Conservation (phyloP, 2,113 vertebrate genomes). For the Hydrochoerus hydrochaeris region DNA sequence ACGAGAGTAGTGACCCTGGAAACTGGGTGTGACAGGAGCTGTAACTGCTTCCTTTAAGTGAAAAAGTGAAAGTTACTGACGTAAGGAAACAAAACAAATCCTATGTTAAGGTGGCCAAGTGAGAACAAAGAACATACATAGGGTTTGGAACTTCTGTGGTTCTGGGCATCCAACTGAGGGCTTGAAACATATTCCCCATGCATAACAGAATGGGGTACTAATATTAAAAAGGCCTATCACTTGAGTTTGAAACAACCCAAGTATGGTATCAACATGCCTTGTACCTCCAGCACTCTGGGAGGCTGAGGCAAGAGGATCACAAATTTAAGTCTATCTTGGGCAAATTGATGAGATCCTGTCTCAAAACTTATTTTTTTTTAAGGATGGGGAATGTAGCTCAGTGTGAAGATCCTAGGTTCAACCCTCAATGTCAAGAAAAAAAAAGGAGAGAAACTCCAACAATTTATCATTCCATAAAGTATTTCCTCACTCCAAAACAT, state of each 20-base stretch:
- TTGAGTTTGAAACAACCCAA: constrained; percentile 14
- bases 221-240: neutral
- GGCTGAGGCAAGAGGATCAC: neutral
- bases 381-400: neutral
- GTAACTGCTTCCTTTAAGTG: neutral
- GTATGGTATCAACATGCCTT: neutral
- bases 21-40: neutral
- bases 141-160: neutral
- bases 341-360: neutral
- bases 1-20: too few species aligned
- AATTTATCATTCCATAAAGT: constrained; percentile 1
- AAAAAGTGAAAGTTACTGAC: neutral
- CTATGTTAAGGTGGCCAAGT: neutral
- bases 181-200: neutral
- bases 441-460: neutral
- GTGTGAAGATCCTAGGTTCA: neutral
- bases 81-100: neutral
- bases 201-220: neutral
- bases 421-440: neutral
- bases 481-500: neutral
- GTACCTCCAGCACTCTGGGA: neutral
- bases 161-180: neutral
- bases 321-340: neutral
- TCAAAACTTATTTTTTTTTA: neutral
- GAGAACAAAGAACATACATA: neutral